Conservation (phyloP, 2,113 vertebrate genomes). For the Nymphicus hollandicus region DNA sequence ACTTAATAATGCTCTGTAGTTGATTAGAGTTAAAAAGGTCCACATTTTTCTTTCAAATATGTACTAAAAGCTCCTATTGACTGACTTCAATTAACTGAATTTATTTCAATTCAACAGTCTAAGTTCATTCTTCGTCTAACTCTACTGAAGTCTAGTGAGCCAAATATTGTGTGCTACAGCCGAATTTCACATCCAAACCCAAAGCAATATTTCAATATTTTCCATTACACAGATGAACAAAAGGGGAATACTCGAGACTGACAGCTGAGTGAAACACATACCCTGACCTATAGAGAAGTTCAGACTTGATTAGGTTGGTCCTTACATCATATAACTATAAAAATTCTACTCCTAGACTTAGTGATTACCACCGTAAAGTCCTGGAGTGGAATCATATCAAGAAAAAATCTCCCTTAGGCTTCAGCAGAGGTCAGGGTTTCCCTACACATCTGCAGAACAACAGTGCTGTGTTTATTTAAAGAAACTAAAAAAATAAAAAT, state of each 20-base stretch:
- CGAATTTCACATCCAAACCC: constrained; percentile 13
- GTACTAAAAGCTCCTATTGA: constrained; percentile 39
- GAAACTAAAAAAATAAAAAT: constrained; percentile 16
- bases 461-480: neutral
- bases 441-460: neutral
- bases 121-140: constrained; percentile 28
- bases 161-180: constrained; percentile 37
- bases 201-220: neutral
- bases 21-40: constrained; percentile 49
- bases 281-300: neutral
- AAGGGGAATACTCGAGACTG: neutral
- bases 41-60: constrained; percentile 32
- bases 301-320: neutral
- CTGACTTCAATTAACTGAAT: constrained; percentile 57
- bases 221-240: neutral
- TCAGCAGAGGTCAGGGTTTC: constrained; percentile 35
- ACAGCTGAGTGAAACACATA: neutral
- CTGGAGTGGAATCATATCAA: neutral
- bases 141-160: neutral
- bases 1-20: constrained; percentile 41
- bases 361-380: neutral
- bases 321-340: neutral
- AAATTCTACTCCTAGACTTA: neutral
- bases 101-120: constrained; percentile 29
- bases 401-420: neutral